Base-by-base conservation (phyloP, 2,888 invertebrate genomes). In the Nycteola revayana region DNA sequence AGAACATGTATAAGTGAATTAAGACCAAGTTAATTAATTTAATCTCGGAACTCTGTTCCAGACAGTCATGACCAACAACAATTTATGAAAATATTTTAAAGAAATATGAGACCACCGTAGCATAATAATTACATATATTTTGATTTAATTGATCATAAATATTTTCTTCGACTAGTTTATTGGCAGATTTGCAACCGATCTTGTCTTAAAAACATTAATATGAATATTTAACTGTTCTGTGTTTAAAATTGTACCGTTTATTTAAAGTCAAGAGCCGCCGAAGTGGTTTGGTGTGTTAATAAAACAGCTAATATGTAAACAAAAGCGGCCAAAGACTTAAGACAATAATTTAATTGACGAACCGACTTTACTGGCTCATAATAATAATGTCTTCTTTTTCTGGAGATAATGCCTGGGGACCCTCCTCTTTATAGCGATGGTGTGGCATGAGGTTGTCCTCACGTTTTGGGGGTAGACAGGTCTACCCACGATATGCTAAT, bases 261-360 rank as follows among this genome's bases (percentile, higher is more conserved):
- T 32, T 42, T 28, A 38, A 53, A 43, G 45, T 46, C 42, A 42
- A 54, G 43, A 48, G 37, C 36, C 43, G 36, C 44, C 46, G 47
- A 39, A 49, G 37, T 21, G 34, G 36, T 39, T 17, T 29, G 48
- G 45, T 50, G 24, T 51, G 46, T 58, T 54, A 52, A 56, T 14
- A 14, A 14, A 14, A 14, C 49, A 62, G 60, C 56, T 73, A 75
- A 78, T 68, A 68, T 2, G 14, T 14, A 14, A 67, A 78, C 67
- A 71, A 75, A 73, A 69, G 63, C 25, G 25, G 54, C 57, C 62
- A 62, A 2, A 5, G 14, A 5, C 14, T 14, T 62, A 2, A 5
- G 14, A 5, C 14, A 3, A 14, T 40, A 47, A 54, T 47, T 47
- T 54, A 63, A 68, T 66, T 74, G 73, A 67, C 66, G 5, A 14